phyloP scores from a whole-genome alignment of 2,113 vertebrate species.

The Miniopterus natalensis region DNA sequence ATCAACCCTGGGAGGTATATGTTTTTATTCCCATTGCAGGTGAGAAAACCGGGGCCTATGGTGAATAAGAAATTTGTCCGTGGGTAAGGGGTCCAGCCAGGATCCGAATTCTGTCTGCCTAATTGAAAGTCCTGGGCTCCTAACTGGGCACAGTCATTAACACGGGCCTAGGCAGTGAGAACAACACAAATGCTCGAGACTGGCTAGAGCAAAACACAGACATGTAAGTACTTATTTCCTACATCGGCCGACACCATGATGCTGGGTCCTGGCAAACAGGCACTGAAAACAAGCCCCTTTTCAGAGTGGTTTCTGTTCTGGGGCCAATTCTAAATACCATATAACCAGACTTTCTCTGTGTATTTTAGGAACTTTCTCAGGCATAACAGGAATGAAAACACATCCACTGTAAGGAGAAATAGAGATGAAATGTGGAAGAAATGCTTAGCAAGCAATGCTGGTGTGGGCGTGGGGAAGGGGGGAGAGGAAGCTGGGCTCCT shows the following conservation, averaged over 20 bases:
- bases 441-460: background rate
- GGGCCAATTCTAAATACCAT: conserved; percentile 71
- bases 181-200: background rate
- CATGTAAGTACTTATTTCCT: conserved; percentile 41
- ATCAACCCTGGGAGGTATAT: background rate
- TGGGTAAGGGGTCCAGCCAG: background rate
- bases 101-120: background rate
- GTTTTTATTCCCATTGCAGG: background rate
- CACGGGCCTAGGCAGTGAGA: background rate
- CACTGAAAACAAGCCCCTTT: conserved; percentile 37
- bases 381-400: conserved; percentile 74
- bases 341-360: conserved; percentile 59
- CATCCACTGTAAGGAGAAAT: conserved; percentile 12
- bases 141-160: background rate
- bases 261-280: conserved; percentile 52
- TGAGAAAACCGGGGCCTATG: background rate
- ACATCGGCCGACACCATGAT: background rate
- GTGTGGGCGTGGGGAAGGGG: fast-evolving
- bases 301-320: conserved; percentile 67
- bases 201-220: conserved; percentile 15
- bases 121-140: background rate
- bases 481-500: background rate
- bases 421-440: conserved; percentile 70
- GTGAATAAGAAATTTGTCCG: background rate
- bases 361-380: conserved; percentile 74